Base-by-base conservation (phyloP, 2,797 vertebrate genomes). In the Eulemur mongoz region DNA sequence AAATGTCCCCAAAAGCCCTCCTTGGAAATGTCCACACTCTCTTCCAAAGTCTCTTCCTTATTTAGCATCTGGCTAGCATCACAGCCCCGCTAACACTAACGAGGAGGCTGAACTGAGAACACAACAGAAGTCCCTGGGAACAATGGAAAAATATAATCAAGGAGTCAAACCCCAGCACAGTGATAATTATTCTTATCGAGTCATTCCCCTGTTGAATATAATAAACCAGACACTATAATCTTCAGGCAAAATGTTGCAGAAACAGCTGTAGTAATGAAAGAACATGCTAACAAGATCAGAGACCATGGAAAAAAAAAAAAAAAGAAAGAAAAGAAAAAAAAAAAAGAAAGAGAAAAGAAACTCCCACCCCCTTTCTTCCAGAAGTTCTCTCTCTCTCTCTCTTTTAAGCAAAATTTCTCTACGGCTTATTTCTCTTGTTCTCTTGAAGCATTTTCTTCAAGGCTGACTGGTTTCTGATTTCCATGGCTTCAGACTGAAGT, bases 241-340 rank as follows among this genome's bases (percentile, higher is more conserved):
- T 61, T 54, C 73, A 93, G 95, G 78, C 85, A 93, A 59, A 75
- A 69, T 35, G 45, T 84, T 89, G 57, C 30, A 32, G 59, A 96
- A 95, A 95, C 93, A 81, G 94, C 90, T 95, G 84, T 45, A 90
- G 84, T 70, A 83, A 97, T 91, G 90, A 97, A 89, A 97, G 97
- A 50, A 84, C 5, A 4, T 20, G 95, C 87, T 96, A 84, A 96
- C 52, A 35, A 97, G 95, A 94, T 94, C 92, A 40, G 65, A 86
- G 82, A 40, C 50, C 20, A 9, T 7, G 35, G 61, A 85, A 43
- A 5, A 43, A n/a, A 18, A n/a, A 11, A 30, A 23, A 10, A 27
- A 25, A 0, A 20, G 10, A 9, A 14, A 40, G 1, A 4, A 4
- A 3, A 30, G 38, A 70, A 40, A 40, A 40, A 40, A 3, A 30